phyloP scores from a whole-genome alignment of 2,113 vertebrate species.

The Caretta caretta region DNA sequence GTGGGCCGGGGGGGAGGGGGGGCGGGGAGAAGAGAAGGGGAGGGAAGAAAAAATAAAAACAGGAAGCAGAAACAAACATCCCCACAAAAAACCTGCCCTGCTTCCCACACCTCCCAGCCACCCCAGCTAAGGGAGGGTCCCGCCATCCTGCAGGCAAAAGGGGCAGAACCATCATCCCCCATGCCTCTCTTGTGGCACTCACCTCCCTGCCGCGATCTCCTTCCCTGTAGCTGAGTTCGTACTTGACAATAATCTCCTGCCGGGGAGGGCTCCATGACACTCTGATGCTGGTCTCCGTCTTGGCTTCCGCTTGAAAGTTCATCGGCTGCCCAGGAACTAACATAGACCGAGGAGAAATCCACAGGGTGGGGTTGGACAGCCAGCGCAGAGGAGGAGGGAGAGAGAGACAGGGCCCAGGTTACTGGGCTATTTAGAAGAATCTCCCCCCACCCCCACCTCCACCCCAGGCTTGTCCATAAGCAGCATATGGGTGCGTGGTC shows the following conservation, averaged over 20 bases:
- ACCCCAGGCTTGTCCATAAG: neutral
- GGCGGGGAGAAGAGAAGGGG: neutral
- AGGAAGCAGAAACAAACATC: neutral
- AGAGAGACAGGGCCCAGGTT: neutral
- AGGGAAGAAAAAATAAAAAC: neutral
- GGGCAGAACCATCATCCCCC: neutral
- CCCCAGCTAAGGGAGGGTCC: fast-evolving
- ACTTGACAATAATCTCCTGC: conserved; percentile 93
- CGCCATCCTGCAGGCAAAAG: neutral
- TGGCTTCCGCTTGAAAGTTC: conserved; percentile 93
- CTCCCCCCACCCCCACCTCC: neutral
- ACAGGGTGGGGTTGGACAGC: neutral
- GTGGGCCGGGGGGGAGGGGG: neutral
- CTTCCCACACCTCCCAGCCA: neutral
- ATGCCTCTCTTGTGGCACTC: neutral
- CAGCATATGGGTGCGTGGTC: conserved; percentile 3
- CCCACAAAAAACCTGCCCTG: neutral
- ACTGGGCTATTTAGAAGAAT: neutral
- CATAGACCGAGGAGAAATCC: fast-evolving
- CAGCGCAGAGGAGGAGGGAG: neutral
- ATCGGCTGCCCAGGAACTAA: conserved; percentile 96
- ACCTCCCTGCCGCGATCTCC: conserved; percentile 86
- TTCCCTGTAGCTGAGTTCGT: conserved; percentile 91
- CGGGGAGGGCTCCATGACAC: conserved; percentile 94
- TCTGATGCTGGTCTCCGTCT: conserved; percentile 91